Evolutionary conservation across 2,797 vertebrate species (phyloP), one percentile per base, ranked within the genome.

Genomic region (Serranus cabrilla): DNA sequence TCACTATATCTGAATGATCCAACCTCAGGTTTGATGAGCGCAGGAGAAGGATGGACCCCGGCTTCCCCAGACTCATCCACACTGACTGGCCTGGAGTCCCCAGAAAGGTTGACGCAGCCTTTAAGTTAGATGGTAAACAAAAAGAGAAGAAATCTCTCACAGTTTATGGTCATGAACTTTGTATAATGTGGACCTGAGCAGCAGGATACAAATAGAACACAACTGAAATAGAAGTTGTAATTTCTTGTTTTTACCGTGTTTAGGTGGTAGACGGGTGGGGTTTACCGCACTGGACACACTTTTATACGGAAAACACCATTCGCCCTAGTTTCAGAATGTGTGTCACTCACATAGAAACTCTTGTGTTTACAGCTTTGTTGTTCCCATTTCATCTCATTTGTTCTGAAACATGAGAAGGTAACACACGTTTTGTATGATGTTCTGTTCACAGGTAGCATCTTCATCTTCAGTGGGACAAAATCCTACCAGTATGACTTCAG

Each of bases 401-500:
- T 34, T 49, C 34, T 23, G n/a, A 58, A 49, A 60, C 34, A 65
- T 8, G 11, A 25, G 21, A 7, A 25, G 23, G 23, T 56, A 43
- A 73, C 31, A 59, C 34, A 11, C 1, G n/a, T 66, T 71, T 20
- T 79, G 37, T 66, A 11, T 68, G 27, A 17, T 64, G 31, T 61
- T 76, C 4, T 72, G 31, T 71, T 66, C 11, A 77, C 87, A 94
- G 94, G 91, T 21, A 83, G 62, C 68, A 76, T 93, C 74, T 90
- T 93, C 61, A 62, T 94, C 70, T 82, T 95, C 83, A 87, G 73
- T 50, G 91, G 90, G 45, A 21, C 85, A 58, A 91, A 89, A 68
- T 89, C 89, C 4, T 93, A 86, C 70, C 83, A 91, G 25, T 94
- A 85, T 40, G 89, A 90, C 89, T 78, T 87, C 76, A 92, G 47